Conservation (phyloP, 2,888 invertebrate genomes). For the Oscheius sp. region DNA sequence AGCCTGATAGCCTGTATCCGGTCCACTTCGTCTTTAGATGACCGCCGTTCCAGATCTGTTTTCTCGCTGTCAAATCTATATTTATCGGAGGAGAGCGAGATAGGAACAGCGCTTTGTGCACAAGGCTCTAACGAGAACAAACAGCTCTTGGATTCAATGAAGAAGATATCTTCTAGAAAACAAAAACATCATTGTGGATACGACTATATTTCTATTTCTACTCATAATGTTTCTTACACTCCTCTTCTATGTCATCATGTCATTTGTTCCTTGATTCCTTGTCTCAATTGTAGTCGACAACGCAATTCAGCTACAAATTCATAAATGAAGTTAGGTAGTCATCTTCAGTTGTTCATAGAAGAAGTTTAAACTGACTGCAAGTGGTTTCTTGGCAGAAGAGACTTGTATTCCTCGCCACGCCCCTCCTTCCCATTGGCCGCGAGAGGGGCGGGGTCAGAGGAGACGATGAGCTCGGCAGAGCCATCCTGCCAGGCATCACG, state of each 20-base stretch:
- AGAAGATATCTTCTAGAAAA: too few relatives aligned
- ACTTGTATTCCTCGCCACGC: conserved; percentile 18
- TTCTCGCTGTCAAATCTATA: conserved; percentile 20
- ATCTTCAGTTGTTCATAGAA: conserved; percentile 3
- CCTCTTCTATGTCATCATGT: too few relatives aligned
- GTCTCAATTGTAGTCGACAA: background rate
- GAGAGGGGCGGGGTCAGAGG: conserved; percentile 14
- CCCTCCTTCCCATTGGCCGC: conserved; percentile 18
- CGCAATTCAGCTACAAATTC: background rate
- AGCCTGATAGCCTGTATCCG: background rate
- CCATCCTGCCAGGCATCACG: conserved; percentile 25
- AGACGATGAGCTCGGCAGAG: conserved; percentile 26
- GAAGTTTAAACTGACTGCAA: background rate
- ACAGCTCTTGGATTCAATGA: too few relatives aligned
- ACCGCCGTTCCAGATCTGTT: conserved; percentile 15
- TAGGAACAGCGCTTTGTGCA: conserved; percentile 23
- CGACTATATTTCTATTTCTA: background rate
- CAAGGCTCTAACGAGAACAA: conserved; percentile 10
- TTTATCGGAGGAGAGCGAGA: conserved; percentile 22
- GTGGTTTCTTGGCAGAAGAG: conserved; percentile 16
- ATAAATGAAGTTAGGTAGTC: too few relatives aligned
- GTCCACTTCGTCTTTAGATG: background rate
- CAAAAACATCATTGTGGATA: too few relatives aligned
- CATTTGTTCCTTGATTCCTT: background rate
- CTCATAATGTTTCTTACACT: too few relatives aligned